Conservation (phyloP, 2,113 vertebrate genomes). For the Falco punctatus region DNA sequence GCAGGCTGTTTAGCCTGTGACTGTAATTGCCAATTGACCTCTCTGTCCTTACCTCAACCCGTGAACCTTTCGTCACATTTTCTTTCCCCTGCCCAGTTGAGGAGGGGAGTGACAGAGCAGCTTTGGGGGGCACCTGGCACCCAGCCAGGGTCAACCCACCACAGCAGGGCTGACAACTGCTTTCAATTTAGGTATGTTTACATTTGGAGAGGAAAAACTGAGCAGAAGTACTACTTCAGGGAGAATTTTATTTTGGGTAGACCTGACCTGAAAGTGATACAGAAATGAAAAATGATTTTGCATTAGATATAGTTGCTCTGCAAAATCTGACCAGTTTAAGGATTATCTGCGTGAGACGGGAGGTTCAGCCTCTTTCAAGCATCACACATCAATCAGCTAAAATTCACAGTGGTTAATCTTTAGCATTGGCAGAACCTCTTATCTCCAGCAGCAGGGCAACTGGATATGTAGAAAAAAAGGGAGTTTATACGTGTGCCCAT, state of each 20-base stretch:
- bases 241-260: neutral
- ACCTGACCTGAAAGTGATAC: neutral
- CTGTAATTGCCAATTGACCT: too few relatives aligned
- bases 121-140: too few relatives aligned
- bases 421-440: constrained; percentile 11
- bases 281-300: neutral
- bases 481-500: neutral
- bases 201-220: neutral
- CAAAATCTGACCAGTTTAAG: constrained; percentile 8
- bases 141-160: too few relatives aligned
- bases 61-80: too few relatives aligned
- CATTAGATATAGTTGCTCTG: neutral
- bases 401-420: constrained; percentile 40
- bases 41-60: too few relatives aligned
- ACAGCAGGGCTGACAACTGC: neutral
- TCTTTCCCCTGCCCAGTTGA: too few relatives aligned
- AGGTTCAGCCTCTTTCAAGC: constrained; percentile 1
- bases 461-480: neutral
- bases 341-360: constrained; percentile 14
- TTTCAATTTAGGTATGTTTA: neutral
- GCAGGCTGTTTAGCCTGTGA: too few relatives aligned
- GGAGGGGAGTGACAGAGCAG: too few relatives aligned
- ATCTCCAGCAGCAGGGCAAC: constrained; percentile 3
- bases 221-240: neutral
- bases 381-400: constrained; percentile 27